Conservation (phyloP, 1,140 invertebrate genomes). For the Drosophila bocqueti region DNA sequence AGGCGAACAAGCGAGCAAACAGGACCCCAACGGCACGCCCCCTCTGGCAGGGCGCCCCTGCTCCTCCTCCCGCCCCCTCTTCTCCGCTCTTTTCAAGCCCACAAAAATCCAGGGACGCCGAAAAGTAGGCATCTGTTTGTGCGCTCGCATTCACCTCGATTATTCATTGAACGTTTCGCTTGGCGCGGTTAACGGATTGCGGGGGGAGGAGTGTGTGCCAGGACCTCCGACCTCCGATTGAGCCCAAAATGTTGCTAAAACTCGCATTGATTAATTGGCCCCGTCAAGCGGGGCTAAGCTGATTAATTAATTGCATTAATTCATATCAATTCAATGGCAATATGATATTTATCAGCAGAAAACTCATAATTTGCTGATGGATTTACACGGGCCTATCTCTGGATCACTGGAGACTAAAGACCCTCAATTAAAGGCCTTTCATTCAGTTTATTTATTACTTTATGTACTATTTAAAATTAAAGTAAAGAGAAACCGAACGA, state of each 20-base stretch:
- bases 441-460: background rate
- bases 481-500: background rate
- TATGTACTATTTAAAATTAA: background rate
- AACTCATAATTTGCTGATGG: background rate
- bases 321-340: conserved; percentile 21
- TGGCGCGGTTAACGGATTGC: conserved; percentile 51
- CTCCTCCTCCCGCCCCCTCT: too few species aligned
- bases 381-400: too few species aligned
- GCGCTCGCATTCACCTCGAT: conserved; percentile 51
- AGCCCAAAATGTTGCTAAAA: conserved; percentile 3
- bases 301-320: conserved; percentile 42
- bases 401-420: background rate
- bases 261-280: conserved; percentile 25
- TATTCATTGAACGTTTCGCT: conserved; percentile 67
- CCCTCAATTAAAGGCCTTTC: background rate
- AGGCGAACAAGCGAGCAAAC: conserved; percentile 39
- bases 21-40: background rate
- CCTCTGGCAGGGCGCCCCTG: background rate
- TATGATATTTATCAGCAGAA: conserved; percentile 15
- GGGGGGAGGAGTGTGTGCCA: background rate
- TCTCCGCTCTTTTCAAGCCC: background rate
- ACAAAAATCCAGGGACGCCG: conserved; percentile 16
- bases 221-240: conserved; percentile 1
- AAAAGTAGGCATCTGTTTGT: conserved; percentile 61
- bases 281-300: conserved; percentile 11